phyloP scores from a whole-genome alignment of 2,113 vertebrate genomes.

The Odontesthes bonariensis region DNA sequence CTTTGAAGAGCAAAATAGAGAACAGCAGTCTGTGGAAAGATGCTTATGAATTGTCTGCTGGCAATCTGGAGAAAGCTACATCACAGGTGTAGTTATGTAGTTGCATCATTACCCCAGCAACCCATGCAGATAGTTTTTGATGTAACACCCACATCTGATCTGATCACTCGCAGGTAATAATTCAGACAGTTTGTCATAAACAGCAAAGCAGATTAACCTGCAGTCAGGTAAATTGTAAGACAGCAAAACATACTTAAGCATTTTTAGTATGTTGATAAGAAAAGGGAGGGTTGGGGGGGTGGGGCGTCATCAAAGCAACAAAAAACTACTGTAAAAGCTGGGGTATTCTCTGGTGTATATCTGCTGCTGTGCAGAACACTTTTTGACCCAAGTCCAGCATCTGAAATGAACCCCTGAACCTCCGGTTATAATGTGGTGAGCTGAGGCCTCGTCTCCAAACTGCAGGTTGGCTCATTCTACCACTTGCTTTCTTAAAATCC shows the following conservation, averaged over 20 bases:
- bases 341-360: not conserved
- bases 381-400: slow-evolving; percentile 29
- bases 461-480: slow-evolving; percentile 40
- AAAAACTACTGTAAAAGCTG: slow-evolving; percentile 3
- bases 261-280: not conserved
- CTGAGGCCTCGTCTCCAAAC: slow-evolving; percentile 48
- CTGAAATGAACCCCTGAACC: slow-evolving; percentile 43
- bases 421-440: slow-evolving; percentile 45
- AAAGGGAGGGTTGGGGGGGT: not conserved
- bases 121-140: too few species aligned
- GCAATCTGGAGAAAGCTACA: not conserved
- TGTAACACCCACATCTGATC: not conserved
- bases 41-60: not conserved
- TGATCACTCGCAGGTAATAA: too few species aligned
- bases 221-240: too few species aligned
- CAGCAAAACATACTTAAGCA: not conserved
- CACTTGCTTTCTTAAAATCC: slow-evolving; percentile 69
- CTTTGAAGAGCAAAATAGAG: not conserved
- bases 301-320: not conserved
- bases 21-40: not conserved
- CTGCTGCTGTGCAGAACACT: slow-evolving; percentile 26
- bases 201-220: not conserved
- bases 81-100: too few species aligned
- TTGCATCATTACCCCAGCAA: too few species aligned
- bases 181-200: not conserved